These are phyloP conservation scores for Bombus sylvicola DNA, from an alignment of 1,140 invertebrate genomes.

Conservation along the genomic window DNA sequence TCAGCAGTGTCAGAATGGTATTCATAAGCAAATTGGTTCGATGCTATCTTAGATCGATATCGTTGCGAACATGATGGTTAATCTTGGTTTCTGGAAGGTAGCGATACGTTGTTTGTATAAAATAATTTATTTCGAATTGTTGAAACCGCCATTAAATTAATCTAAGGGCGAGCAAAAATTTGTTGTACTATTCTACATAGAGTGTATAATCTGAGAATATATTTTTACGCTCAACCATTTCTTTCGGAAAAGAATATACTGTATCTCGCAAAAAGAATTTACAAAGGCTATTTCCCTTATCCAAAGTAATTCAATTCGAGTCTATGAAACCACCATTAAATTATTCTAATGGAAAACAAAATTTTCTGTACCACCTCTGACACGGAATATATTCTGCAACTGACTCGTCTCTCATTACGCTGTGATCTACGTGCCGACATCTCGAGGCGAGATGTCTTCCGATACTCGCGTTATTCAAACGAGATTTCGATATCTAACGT, in stretches of 20 bases:
- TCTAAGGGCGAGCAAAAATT: too few species aligned
- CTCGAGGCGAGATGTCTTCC: background rate
- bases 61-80: background rate
- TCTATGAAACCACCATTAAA: background rate
- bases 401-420: background rate
- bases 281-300: background rate
- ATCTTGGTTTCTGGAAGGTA: background rate
- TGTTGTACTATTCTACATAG: too few species aligned
- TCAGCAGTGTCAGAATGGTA: background rate
- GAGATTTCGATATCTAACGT: conserved; percentile 37
- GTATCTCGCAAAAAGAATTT: too few species aligned
- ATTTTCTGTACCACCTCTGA: background rate
- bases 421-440: background rate
- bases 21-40: background rate
- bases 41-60: background rate
- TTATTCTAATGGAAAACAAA: background rate
- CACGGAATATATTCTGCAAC: background rate
- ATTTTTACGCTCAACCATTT: too few species aligned
- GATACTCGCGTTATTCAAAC: conserved; percentile 28
- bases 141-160: too few species aligned
- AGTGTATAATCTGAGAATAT: too few species aligned
- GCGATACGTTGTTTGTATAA: too few species aligned
- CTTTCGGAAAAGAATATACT: too few species aligned
- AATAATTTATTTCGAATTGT: too few species aligned
- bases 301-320: background rate